Base-by-base conservation (phyloP, 2,797 vertebrate species). In the Ctenosaura bakeri region DNA sequence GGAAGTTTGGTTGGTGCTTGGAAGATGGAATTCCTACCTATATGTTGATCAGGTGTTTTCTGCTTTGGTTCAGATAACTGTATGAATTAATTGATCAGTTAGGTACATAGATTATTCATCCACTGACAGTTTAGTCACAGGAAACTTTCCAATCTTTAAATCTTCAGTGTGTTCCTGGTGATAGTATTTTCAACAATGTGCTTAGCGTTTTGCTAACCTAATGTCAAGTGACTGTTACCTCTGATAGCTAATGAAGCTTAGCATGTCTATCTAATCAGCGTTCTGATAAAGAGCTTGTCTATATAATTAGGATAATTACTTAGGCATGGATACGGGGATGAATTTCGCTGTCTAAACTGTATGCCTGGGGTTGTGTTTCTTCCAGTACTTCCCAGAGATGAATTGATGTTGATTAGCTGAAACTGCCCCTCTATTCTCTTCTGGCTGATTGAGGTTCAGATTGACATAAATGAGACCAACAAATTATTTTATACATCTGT, bases 271-370 rank as follows among this genome's bases (percentile, higher is more conserved):
- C 93, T 90, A 91, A 93, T 77, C 86, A 94, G 92, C 89, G 93
- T 90, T 29, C 94, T 94, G 92, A 91, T 93, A 92, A 95, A 93
- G 62, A 91, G 82, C 89, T 94, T 89, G 77, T 91, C 93, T 92
- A 64, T n/a, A 3, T 95, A 94, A 95, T 95, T 93, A 93, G 0
- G 13, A 77, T 95, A 95, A 96, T 94, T 96, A 93, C 86, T 90
- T 83, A 42, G 95, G 81, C 89, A 93, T 91, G 90, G 91, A 90
- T 26, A 93, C 87, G 32, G 92, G 59, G 76, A 88, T 83, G 76
- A 87, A 86, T 85, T 93, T 87, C 83, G 78, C 62, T 91, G 89
- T 92, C 90, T 90, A 92, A 92, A 92, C 6, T 0, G 64, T 8
- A 0, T 32, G 89, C 69, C 92, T 85, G 74, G 62, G 82, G 88